Evolutionary conservation across 1,140 invertebrate genomes (phyloP).

Genomic region (Leptopilina clavipes): DNA sequence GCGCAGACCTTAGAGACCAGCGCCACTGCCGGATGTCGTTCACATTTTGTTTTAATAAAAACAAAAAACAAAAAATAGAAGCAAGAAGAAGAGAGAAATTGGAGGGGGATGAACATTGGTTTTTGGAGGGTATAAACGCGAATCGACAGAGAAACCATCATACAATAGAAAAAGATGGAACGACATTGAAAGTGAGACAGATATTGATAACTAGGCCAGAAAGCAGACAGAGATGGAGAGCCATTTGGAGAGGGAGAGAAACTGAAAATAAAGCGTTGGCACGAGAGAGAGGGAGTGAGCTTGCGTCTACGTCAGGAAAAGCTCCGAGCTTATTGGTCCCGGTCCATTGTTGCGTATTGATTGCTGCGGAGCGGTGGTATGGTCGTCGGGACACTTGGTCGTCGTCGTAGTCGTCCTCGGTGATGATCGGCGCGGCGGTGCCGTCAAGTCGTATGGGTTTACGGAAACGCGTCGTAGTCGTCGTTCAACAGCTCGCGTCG

Average conservation of each 20-base stretch:
- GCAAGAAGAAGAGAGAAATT: neutral
- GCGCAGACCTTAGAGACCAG: too few relatives aligned
- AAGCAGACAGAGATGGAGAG: neutral
- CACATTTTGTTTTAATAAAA: too few relatives aligned
- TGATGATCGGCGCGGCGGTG: conserved; percentile 57
- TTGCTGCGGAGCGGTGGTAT: conserved; percentile 69
- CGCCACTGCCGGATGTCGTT: too few relatives aligned
- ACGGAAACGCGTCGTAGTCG: conserved; percentile 48
- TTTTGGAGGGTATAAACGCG: too few relatives aligned
- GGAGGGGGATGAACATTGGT: too few relatives aligned
- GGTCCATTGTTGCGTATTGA: conserved; percentile 75
- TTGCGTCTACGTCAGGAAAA: conserved; percentile 71
- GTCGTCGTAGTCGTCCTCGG: conserved; percentile 63
- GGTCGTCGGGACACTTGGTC: conserved; percentile 65
- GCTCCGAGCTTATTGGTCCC: conserved; percentile 74
- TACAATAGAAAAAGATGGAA: too few relatives aligned
- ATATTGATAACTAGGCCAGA: neutral
- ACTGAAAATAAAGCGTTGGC: neutral
- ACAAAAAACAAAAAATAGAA: too few relatives aligned
- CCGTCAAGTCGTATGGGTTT: conserved; percentile 57
- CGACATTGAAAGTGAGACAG: too few relatives aligned
- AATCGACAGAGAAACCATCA: too few relatives aligned
- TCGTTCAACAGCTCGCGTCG: conserved; percentile 45
- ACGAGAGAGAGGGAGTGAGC: conserved; percentile 59
- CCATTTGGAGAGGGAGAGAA: neutral